Evolutionary conservation across 2,113 vertebrate species (phyloP).

Genomic region (Mormyrus iriodes): DNA sequence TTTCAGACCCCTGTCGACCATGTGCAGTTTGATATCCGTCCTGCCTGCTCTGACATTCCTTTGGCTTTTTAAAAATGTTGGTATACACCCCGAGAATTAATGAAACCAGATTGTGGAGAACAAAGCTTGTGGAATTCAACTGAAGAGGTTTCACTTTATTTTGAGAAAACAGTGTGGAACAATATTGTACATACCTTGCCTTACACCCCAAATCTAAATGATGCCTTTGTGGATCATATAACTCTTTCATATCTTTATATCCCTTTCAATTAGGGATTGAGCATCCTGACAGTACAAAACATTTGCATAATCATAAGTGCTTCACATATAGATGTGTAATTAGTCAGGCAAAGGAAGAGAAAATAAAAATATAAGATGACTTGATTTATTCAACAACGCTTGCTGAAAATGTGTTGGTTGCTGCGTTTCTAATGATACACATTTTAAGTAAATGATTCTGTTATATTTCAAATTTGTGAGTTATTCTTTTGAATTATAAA

Average conservation of each 20-base stretch:
- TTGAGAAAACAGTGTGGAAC: background rate
- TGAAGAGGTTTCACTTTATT: background rate
- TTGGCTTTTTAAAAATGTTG: background rate
- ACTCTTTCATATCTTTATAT: background rate
- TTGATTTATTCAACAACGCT: conserved; percentile 5
- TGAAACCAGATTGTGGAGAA: background rate
- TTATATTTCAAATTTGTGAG: too few species aligned
- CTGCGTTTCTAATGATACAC: background rate
- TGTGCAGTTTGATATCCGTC: background rate
- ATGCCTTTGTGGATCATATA: background rate
- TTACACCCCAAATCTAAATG: background rate
- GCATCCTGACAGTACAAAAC: background rate
- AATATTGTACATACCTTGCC: background rate
- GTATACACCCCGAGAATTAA: background rate
- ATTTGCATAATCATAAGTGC: conserved; percentile 7
- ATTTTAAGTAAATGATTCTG: background rate
- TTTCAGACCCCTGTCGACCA: background rate
- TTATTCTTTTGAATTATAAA: background rate
- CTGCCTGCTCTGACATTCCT: background rate
- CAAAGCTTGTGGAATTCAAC: background rate
- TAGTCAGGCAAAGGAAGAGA: background rate
- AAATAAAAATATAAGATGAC: conserved; percentile 9
- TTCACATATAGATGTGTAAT: background rate
- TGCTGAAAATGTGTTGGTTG: background rate
- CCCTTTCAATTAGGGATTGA: background rate